These are phyloP conservation scores for Conus betulinus DNA, from an alignment of 1,140 invertebrate species.

Conservation along the genomic window DNA sequence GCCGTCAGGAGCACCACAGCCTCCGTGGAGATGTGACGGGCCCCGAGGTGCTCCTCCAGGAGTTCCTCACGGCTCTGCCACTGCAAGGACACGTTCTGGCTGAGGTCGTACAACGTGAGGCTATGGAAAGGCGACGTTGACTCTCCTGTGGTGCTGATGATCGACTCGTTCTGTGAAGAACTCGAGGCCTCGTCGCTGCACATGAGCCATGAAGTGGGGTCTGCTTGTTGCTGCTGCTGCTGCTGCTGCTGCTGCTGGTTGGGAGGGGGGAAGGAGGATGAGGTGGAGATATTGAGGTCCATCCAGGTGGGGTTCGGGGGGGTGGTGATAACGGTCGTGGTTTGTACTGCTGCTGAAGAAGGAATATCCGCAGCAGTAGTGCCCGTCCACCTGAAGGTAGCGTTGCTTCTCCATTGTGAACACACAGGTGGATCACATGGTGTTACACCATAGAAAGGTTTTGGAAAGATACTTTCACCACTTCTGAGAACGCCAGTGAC, in stretches of 20 bases:
- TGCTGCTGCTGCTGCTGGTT: background rate
- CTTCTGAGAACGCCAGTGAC: no score
- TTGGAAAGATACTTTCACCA: no score
- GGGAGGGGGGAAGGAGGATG: background rate
- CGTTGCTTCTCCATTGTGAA: background rate
- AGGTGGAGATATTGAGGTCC: background rate
- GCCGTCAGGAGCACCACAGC: constrained; percentile 76
- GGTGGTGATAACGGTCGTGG: background rate
- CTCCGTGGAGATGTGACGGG: constrained; percentile 46
- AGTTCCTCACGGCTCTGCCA: constrained; percentile 38
- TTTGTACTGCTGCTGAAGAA: background rate
- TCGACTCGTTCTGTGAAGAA: no score
- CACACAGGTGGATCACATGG: background rate
- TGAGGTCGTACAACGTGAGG: constrained; percentile 20
- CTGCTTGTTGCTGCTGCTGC: background rate
- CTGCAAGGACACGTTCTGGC: constrained; percentile 32
- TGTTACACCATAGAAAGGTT: no score
- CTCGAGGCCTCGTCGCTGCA: background rate
- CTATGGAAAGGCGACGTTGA: background rate
- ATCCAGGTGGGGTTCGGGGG: background rate
- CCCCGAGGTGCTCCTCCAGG: constrained; percentile 44
- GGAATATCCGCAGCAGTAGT: constrained; percentile 25
- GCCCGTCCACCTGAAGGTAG: background rate
- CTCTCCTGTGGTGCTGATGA: background rate
- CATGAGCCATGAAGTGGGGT: background rate